phyloP scores from a whole-genome alignment of 2,113 vertebrate genomes.

The Grammomys surdaster region DNA sequence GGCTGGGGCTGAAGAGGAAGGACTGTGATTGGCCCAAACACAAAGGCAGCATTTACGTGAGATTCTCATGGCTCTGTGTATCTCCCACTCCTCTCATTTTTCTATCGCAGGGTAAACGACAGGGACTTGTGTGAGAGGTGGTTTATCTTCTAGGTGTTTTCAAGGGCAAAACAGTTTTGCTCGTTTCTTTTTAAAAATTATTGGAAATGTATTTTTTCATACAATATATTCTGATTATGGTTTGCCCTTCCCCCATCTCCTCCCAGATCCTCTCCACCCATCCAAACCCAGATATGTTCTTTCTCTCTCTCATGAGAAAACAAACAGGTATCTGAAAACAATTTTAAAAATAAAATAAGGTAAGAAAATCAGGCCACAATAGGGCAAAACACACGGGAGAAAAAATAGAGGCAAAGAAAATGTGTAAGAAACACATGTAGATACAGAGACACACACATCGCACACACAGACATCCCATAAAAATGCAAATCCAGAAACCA shows the following conservation, averaged over 20 bases:
- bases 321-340: neutral
- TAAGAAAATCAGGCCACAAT: neutral
- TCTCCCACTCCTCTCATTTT: neutral
- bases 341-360: neutral
- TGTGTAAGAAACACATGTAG: neutral
- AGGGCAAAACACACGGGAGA: neutral
- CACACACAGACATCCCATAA: neutral
- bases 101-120: neutral
- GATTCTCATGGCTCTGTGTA: neutral
- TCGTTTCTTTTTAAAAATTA: neutral
- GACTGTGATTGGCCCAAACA: neutral
- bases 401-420: neutral
- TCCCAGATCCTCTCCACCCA: neutral
- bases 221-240: neutral
- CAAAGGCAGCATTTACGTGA: neutral
- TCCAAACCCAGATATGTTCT: neutral
- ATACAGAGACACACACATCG: neutral
- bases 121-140: neutral
- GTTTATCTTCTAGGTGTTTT: neutral
- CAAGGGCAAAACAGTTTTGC: neutral
- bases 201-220: neutral
- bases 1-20: neutral
- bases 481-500: neutral
- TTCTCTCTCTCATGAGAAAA: neutral
- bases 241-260: neutral